Evolutionary conservation across 2,797 vertebrate species (phyloP), one percentile per base, ranked within the genome.

Genomic region (Pelodytes ibericus): DNA sequence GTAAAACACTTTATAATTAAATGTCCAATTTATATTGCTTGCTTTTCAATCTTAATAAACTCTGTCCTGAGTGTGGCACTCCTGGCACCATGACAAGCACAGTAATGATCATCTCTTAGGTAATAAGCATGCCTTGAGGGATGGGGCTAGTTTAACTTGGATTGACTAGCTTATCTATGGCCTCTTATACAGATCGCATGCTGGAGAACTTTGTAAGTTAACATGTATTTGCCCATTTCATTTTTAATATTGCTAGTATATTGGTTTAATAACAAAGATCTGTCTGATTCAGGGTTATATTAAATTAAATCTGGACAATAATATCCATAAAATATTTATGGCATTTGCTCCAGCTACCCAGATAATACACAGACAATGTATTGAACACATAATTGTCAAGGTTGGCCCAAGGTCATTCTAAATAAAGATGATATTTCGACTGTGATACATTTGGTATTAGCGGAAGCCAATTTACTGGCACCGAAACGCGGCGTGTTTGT

Each of bases 351-450:
- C 30, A 62, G n/a, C 18, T 59, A 62, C n/a, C n/a, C 27, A 44
- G 33, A 63, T 25, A 76, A 53, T 26, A 20, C 29, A 57, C 8
- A 33, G 51, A 20, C 26, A 44, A 5, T 13, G 8, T 47, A 57
- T 33, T 10, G 39, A 56, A 31, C 24, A 41, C 56, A n/a, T 25
- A 65, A 71, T 56, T 51, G 9, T 65, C 20, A 60, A 53, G 31
- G 29, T 59, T 74, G 39, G 66, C 53, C 64, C 4, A 20, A 25
- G 63, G 56, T 64, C 60, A 77, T 39, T 71, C 51, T 58, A 64
- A 75, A 71, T 64, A 77, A 59, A 49, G 39, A 65, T 64, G 68
- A 53, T 29, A 72, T 71, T 77, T 57, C 51, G 2, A 29, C 18
- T 49, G 47, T 29, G 59, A 61, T 66, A 49, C 49, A 65, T 66